These are phyloP conservation scores for Hirudo medicinalis DNA, from an alignment of 1,140 invertebrate species.

Conservation along the genomic window DNA sequence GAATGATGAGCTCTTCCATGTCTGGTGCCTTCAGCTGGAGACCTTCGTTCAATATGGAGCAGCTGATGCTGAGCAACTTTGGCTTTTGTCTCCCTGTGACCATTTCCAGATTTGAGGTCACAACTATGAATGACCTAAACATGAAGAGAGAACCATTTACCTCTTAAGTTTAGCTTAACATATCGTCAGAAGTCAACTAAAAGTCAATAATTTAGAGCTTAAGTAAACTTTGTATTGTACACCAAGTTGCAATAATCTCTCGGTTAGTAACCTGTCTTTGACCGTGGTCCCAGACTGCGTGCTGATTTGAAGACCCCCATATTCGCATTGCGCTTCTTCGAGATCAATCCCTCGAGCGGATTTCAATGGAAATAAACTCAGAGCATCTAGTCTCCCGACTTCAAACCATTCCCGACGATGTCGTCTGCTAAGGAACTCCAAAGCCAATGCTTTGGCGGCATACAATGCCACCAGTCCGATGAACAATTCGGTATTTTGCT, in stretches of 20 bases:
- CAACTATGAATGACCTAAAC: conserved; percentile 26
- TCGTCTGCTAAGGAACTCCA: neutral
- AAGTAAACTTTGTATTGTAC: too few species aligned
- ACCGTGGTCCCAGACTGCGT: neutral
- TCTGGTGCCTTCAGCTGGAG: conserved; percentile 26
- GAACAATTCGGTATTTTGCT: neutral
- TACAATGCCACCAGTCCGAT: neutral
- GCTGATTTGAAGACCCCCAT: neutral
- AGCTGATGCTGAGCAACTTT: conserved; percentile 24
- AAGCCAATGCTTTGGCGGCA: neutral
- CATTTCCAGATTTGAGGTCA: conserved; percentile 21
- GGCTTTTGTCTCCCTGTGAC: conserved; percentile 24
- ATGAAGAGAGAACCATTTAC: neutral
- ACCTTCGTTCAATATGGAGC: conserved; percentile 22
- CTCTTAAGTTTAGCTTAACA: neutral
- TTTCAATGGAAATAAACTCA: conserved; percentile 14
- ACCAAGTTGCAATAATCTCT: too few species aligned
- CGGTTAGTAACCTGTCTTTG: neutral
- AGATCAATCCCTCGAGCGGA: conserved; percentile 11
- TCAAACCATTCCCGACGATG: neutral
- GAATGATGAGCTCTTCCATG: conserved; percentile 23
- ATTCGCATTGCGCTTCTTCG: conserved; percentile 7
- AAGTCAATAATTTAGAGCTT: too few species aligned
- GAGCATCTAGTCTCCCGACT: neutral
- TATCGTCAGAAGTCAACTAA: too few species aligned